A percentile compares a stretch with the other conserved stretches of the same genome.
phyloP scores from a whole-genome alignment of 2,113 vertebrate species.

The Zeus faber region DNA sequence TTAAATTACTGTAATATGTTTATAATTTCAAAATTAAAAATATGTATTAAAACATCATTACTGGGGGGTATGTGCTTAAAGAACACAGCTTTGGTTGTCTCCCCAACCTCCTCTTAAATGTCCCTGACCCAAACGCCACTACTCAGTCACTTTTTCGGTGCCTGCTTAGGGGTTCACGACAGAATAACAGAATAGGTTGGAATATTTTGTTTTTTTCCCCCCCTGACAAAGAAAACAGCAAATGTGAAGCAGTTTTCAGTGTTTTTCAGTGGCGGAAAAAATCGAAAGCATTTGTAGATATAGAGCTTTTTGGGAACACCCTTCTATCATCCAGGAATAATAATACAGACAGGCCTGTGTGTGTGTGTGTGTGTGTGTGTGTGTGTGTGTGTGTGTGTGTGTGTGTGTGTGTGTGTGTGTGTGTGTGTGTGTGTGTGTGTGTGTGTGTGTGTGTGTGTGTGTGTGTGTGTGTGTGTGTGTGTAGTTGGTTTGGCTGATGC shows the following conservation, averaged over 20 bases:
- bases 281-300: background rate
- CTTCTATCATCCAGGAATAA: conserved; percentile 39
- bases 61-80: conserved; percentile 37
- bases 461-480: conserved; percentile 1
- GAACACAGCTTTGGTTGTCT: conserved; percentile 40
- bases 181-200: conserved; percentile 9
- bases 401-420: background rate
- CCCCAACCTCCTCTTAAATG: conserved; percentile 48
- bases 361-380: conserved; percentile 13
- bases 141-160: conserved; percentile 30
- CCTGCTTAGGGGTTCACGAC: conserved; percentile 9
- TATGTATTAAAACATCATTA: conserved; percentile 62
- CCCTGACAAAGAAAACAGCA: too few relatives aligned
- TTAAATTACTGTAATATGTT: too few relatives aligned
- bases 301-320: conserved; percentile 37
- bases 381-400: conserved; percentile 12
- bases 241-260: conserved; percentile 5
- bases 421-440: background rate
- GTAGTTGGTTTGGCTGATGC: conserved; percentile 28
- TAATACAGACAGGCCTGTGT: conserved; percentile 10
- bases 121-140: conserved; percentile 42
- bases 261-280: too few relatives aligned
- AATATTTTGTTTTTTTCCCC: too few relatives aligned
- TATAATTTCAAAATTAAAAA: conserved; percentile 57
- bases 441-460: background rate